Conservation (phyloP, 30 jellyfish, hydroid and myxozoan genomes). For the Turritopsis rubra region DNA sequence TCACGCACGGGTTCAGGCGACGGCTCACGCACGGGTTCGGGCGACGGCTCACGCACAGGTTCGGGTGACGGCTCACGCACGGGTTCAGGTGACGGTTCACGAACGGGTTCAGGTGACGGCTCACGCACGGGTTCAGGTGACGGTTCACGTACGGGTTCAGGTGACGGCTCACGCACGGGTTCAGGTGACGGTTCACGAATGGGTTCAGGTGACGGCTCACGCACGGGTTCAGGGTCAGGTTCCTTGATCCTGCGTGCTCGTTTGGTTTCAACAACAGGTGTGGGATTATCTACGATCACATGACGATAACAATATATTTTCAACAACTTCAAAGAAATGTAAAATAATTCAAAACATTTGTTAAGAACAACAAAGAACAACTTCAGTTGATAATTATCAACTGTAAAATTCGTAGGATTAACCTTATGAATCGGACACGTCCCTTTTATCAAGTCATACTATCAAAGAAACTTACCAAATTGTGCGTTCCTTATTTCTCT, state of each 20-base stretch:
- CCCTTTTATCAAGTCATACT: too few species aligned
- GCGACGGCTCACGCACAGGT: slow-evolving; percentile 25
- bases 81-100: slow-evolving; percentile 27
- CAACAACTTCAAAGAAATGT: too few species aligned
- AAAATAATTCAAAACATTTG: too few species aligned
- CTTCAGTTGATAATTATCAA: too few species aligned
- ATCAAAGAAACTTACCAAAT: slow-evolving; percentile 41
- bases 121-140: slow-evolving; percentile 35
- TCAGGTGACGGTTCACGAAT: slow-evolving; percentile 16
- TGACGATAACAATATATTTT: not conserved
- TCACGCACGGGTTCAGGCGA: slow-evolving; percentile 25
- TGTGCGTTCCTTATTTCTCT: slow-evolving; percentile 78
- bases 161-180: slow-evolving; percentile 28
- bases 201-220: slow-evolving; percentile 23
- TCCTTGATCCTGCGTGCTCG: not conserved
- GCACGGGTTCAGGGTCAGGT: slow-evolving; percentile 31
- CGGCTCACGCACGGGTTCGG: slow-evolving; percentile 37
- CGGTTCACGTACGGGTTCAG: slow-evolving; percentile 38
- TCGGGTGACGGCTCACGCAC: slow-evolving; percentile 35
- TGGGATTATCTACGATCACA: not conserved
- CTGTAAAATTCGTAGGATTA: too few species aligned
- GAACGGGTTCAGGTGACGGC: slow-evolving; percentile 34
- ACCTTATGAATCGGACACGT: too few species aligned
- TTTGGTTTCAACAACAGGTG: slow-evolving; percentile 1
- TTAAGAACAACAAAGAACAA: too few species aligned